Percentiles rank a stretch among this genome's conserved stretches.
Evolutionary conservation across 2,797 vertebrate species (phyloP).

Genomic region (Geotrypetes seraphini): DNA sequence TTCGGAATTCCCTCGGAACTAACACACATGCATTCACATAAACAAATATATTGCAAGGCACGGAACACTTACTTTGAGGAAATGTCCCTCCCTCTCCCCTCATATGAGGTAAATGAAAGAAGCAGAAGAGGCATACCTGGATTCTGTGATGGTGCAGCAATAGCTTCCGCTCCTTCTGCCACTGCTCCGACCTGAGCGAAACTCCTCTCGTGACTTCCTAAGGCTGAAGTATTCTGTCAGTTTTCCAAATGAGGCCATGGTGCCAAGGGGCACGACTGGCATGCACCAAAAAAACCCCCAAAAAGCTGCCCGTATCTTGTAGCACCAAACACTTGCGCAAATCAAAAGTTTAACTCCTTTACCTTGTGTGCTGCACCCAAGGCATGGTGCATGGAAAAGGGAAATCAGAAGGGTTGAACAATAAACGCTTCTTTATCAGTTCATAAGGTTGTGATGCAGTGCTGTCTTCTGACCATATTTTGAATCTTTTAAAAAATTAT

Average conservation of each 20-base stretch:
- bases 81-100: too few relatives aligned
- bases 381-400: fast-evolving
- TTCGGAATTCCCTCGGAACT: too few relatives aligned
- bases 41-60: too few relatives aligned
- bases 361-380: background rate
- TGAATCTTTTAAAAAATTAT: too few relatives aligned
- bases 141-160: conserved; percentile 77
- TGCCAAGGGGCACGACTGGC: fast-evolving
- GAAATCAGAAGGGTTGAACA: background rate
- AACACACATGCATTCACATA: too few relatives aligned
- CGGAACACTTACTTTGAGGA: too few relatives aligned
- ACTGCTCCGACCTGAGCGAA: conserved; percentile 55
- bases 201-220: conserved; percentile 77
- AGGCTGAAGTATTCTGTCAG: conserved; percentile 86
- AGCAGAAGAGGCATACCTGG: too few relatives aligned
- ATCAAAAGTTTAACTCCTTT: background rate
- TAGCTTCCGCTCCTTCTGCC: conserved; percentile 74
- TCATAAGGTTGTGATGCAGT: too few relatives aligned
- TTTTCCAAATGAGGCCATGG: conserved; percentile 87
- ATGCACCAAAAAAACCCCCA: background rate
- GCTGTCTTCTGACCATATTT: too few relatives aligned
- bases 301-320: too few relatives aligned
- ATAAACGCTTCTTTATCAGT: too few relatives aligned
- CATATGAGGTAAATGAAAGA: too few relatives aligned
- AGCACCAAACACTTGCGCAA: conserved; percentile 5